Evolutionary conservation across 2,797 vertebrate species (phyloP).

Genomic region (Uromys caudimaculatus): DNA sequence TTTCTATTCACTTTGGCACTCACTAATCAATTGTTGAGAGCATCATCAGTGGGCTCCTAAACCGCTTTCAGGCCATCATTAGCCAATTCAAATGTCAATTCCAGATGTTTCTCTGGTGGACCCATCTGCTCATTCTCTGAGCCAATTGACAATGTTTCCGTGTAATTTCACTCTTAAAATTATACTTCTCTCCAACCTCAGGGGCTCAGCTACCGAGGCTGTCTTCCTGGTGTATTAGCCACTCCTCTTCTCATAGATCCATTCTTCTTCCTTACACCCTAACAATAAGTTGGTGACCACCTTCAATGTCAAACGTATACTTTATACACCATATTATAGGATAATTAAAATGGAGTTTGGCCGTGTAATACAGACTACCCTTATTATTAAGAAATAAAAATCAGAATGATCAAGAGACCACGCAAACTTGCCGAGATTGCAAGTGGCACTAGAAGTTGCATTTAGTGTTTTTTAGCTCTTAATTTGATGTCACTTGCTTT

Average conservation of each 20-base stretch:
- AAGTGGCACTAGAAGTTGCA: not conserved
- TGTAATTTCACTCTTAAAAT: not conserved
- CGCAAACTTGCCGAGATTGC: not conserved
- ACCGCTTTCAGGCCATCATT: not conserved
- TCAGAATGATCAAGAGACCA: not conserved
- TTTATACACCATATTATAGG: not conserved
- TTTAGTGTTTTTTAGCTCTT: not conserved
- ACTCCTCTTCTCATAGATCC: not conserved
- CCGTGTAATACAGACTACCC: not conserved
- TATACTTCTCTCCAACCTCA: not conserved
- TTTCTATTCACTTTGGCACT: not conserved
- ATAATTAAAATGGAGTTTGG: not conserved
- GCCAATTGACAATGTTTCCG: not conserved
- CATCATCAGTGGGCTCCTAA: not conserved
- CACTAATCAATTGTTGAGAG: not conserved
- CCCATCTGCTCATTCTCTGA: not conserved
- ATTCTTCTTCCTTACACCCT: not conserved
- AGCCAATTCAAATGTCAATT: not conserved
- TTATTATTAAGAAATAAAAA: not conserved
- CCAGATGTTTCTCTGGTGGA: not conserved
- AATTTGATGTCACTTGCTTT: slow-evolving; percentile 22
- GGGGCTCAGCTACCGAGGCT: not conserved
- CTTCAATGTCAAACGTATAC: not conserved
- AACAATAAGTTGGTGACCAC: not conserved
- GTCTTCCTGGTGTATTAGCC: not conserved